Conservation (phyloP, 2,113 vertebrate genomes). For the Pyrgilauda ruficollis region DNA sequence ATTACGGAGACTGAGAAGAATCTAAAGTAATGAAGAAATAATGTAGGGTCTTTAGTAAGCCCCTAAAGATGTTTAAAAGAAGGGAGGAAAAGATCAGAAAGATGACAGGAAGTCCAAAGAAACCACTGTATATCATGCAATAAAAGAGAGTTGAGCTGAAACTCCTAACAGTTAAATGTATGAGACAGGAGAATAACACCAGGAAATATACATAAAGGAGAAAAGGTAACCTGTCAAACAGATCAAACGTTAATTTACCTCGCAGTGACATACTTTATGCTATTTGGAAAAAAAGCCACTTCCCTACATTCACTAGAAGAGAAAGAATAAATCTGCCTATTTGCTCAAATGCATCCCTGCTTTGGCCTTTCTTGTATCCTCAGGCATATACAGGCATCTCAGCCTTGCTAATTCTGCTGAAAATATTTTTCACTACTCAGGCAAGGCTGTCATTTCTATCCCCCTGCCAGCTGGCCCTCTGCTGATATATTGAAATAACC, state of each 20-base stretch:
- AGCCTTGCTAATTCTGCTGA: conserved; percentile 19
- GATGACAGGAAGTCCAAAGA: neutral
- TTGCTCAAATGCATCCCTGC: neutral
- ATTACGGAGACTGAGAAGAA: neutral
- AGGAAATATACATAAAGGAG: neutral
- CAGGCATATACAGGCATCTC: neutral
- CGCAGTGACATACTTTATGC: neutral
- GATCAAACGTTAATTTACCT: neutral
- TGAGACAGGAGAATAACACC: neutral
- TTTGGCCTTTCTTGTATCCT: neutral
- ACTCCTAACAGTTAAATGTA: neutral
- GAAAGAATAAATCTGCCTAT: neutral
- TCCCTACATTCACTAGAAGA: neutral
- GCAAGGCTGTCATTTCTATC: conserved; percentile 30
- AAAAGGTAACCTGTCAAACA: neutral
- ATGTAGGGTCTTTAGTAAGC: neutral
- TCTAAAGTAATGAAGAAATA: neutral
- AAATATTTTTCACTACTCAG: conserved; percentile 30
- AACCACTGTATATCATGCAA: neutral
- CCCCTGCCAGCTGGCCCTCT: conserved; percentile 27
- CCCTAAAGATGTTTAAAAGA: neutral
- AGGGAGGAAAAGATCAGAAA: neutral
- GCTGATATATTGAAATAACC: conserved; percentile 35
- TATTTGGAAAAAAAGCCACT: neutral
- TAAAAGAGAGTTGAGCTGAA: neutral